Evolutionary conservation across 2,888 invertebrate genomes (phyloP), one percentile per base, ranked within the genome.

Genomic region (Platycheirus albimanus): DNA sequence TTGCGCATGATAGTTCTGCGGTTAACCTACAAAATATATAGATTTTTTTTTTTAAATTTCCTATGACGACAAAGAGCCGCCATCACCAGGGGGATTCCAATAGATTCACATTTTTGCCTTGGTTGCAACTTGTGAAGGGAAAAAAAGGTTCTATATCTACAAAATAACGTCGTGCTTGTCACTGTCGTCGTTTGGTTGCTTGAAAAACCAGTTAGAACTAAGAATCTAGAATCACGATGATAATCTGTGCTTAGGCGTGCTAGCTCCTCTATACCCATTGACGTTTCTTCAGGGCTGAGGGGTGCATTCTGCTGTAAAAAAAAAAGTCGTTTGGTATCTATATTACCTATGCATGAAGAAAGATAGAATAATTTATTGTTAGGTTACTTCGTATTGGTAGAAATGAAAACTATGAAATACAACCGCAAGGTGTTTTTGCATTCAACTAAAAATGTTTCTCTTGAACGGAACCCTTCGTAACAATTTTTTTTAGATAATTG

Each of bases 1-100:
- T 69, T 83, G 83, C 83, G 83, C 83, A 83, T 83, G 83, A 43
- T 78, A 58, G 45, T 41, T 15, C 33, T 83, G 83, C 69, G 72
- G 72, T 78, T 83, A 83, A 74, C 78, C 69, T 78, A 83, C 67
- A 77, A 76, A 71, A 24, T 41, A 66, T 19, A 10, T 38, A 38
- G 41, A 45, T 24, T 7, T n/a, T 33, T 3, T 43, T 13, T 13
- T 41, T n/a, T n/a, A n/a, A n/a, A n/a, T n/a, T n/a, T 20, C 28
- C 41, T 58, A 64, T 67, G 71, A 61, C 61, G 66, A 69, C 61
- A 67, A 72, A 67, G 11, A 63, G 13, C 67, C 47, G 38, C 49
- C n/a, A n/a, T n/a, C n/a, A n/a, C n/a, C n/a, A 63, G 47, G 67
- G 78, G 72, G 72, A 67, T 77, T 72, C 54, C 77, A 20, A 30